A percentile compares a stretch with the other conserved stretches of the same genome.
phyloP scores from a whole-genome alignment of 2,113 vertebrate species.

The Ardeotis arabs region DNA sequence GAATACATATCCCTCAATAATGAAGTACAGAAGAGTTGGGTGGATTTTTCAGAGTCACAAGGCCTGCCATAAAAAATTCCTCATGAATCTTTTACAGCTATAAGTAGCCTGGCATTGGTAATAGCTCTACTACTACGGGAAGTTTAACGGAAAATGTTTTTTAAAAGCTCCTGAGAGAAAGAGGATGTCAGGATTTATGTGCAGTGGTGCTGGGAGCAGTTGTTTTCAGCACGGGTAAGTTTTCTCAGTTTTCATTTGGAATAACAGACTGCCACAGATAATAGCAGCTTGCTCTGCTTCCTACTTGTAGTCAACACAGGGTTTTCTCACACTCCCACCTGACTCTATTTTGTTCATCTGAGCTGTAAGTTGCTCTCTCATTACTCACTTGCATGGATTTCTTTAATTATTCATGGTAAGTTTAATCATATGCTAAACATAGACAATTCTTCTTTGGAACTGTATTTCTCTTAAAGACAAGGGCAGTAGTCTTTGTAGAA shows the following conservation, averaged over 20 bases:
- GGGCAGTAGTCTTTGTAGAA: background rate
- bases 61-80: constrained; percentile 58
- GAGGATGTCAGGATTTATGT: background rate
- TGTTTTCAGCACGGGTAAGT: background rate
- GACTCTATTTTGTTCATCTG: background rate
- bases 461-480: background rate
- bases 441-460: background rate
- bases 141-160: constrained; percentile 42
- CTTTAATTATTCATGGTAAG: constrained; percentile 22
- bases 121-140: constrained; percentile 26
- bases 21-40: constrained; percentile 46
- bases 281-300: background rate
- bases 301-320: background rate
- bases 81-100: constrained; percentile 45
- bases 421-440: constrained; percentile 5
- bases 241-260: background rate
- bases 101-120: constrained; percentile 34
- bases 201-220: background rate
- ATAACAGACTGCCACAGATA: background rate
- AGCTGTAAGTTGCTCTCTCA: background rate
- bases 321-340: background rate
- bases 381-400: constrained; percentile 3
- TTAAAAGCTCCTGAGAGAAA: constrained; percentile 10
- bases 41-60: constrained; percentile 63
- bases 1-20: constrained; percentile 81